A percentile compares a stretch with the other conserved stretches of the same genome.
phyloP scores from a whole-genome alignment of 2,113 vertebrate species.

The Psilopogon haemacephalus region DNA sequence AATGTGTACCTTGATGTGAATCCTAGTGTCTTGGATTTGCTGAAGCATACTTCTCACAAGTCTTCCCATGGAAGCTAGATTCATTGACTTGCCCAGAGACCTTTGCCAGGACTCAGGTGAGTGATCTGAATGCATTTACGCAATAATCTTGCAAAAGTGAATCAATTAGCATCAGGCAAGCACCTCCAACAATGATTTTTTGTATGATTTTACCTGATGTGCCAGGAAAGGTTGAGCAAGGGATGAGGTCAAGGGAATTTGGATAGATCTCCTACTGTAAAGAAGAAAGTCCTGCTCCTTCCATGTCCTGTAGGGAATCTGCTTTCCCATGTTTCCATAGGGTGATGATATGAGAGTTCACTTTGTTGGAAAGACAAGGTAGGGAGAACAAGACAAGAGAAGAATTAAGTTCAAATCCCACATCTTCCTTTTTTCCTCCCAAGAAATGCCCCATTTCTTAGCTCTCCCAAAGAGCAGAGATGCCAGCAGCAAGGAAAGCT shows the following conservation, averaged over 20 bases:
- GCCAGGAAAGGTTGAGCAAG: neutral
- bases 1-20: neutral
- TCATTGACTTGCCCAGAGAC: neutral
- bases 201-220: neutral
- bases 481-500: neutral
- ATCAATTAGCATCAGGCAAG: neutral
- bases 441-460: neutral
- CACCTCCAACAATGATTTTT: neutral
- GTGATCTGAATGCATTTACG: fast-evolving
- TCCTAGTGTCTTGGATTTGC: neutral
- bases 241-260: neutral
- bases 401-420: neutral
- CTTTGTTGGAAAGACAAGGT: neutral
- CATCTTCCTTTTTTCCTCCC: neutral
- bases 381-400: neutral
- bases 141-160: neutral
- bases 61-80: neutral
- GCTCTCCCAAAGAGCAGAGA: neutral
- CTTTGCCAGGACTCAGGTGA: neutral
- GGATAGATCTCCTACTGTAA: neutral
- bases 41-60: neutral
- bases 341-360: neutral
- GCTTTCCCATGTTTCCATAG: neutral
- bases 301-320: neutral
- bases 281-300: neutral